These are phyloP conservation scores for Hippasteria phrygiana DNA, from an alignment of 53 echinoderm and acorn worm genomes.

Conservation along the genomic window DNA sequence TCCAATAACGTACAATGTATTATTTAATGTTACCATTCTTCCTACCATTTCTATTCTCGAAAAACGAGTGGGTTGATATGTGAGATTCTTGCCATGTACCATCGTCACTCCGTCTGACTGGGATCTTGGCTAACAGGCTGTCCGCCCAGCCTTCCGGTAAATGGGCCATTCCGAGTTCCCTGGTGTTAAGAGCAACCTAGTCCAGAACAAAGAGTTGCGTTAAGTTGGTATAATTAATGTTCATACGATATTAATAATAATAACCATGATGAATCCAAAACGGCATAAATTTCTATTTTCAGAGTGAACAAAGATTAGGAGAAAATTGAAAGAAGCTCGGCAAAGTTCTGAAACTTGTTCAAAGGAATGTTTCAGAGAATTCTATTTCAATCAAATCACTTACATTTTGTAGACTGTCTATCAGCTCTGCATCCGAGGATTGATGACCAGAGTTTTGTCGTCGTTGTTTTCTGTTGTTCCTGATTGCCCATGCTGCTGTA, in stretches of 20 bases:
- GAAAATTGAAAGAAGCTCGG: too few species aligned
- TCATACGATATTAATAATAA: too few species aligned
- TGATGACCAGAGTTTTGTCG: background rate
- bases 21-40: background rate
- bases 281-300: too few species aligned
- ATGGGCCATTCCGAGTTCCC: conserved; percentile 26
- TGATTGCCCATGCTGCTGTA: conserved; percentile 32
- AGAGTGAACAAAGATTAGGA: too few species aligned
- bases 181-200: conserved; percentile 32
- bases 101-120: conserved; percentile 13
- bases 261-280: too few species aligned
- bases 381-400: background rate
- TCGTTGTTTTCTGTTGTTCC: conserved; percentile 34
- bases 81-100: conserved; percentile 9
- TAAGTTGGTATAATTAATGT: too few species aligned
- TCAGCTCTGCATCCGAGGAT: background rate
- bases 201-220: background rate
- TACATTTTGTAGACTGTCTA: conserved; percentile 50
- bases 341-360: too few species aligned
- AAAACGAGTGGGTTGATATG: conserved; percentile 42
- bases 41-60: conserved; percentile 57
- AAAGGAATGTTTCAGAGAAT: background rate
- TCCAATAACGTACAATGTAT: background rate
- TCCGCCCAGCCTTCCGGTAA: conserved; percentile 42
- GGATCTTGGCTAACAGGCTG: conserved; percentile 37